A percentile compares a stretch with the other conserved stretches of the same genome.
Evolutionary conservation across 2,797 vertebrate genomes (phyloP).

Genomic region (Lacerta bilineata): DNA sequence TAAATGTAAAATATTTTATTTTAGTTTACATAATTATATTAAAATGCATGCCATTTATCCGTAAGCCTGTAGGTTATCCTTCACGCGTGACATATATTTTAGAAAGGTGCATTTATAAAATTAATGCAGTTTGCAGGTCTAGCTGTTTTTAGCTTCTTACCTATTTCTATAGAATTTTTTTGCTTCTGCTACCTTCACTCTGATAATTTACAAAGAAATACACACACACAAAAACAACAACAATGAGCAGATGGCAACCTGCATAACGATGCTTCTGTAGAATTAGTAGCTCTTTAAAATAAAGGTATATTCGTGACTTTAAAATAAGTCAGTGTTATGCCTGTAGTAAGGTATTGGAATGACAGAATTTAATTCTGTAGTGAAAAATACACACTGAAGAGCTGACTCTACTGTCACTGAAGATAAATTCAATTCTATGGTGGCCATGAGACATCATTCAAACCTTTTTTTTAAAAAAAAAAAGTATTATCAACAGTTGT

Average conservation of each 20-base stretch:
- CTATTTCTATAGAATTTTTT: conserved; percentile 19
- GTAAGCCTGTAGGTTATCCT: conserved; percentile 65
- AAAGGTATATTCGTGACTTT: conserved; percentile 23
- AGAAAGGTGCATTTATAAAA: conserved; percentile 63
- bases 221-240: conserved; percentile 29
- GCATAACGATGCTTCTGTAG: conserved; percentile 6
- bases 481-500: background rate
- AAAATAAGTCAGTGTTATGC: conserved; percentile 20
- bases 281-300: conserved; percentile 49
- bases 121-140: conserved; percentile 57
- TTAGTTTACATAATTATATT: conserved; percentile 64
- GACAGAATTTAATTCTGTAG: conserved; percentile 20
- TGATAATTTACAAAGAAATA: conserved; percentile 10
- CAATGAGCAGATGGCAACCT: conserved; percentile 39
- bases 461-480: background rate
- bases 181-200: conserved; percentile 26
- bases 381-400: background rate
- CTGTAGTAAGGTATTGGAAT: background rate
- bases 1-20: conserved; percentile 74
- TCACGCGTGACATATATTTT: conserved; percentile 57
- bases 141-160: conserved; percentile 40
- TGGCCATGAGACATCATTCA: background rate
- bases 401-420: background rate
- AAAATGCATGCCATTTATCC: conserved; percentile 68
- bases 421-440: background rate